Percentiles rank a stretch among this genome's conserved stretches.
Conservation (phyloP, 2,113 vertebrate species). For the Semicossyphus pulcher region DNA sequence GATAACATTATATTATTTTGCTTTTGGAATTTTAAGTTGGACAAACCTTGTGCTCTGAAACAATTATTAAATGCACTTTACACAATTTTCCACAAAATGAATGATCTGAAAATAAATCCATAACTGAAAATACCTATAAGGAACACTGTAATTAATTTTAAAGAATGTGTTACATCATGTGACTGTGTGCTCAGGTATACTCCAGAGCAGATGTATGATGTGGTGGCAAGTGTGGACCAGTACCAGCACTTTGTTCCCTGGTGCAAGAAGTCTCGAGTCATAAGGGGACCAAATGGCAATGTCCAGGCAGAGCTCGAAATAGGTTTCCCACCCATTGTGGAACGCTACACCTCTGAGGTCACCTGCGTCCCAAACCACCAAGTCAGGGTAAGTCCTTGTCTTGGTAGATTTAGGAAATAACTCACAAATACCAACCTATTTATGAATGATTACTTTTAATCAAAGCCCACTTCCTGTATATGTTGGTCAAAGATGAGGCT, state of each 20-base stretch:
- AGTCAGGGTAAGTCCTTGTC: conserved; percentile 76
- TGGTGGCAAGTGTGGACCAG: conserved; percentile 81
- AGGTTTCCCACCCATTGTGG: conserved; percentile 83
- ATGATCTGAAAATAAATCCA: too few relatives aligned
- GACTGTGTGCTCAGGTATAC: conserved; percentile 73
- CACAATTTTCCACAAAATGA: too few relatives aligned
- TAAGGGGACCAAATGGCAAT: conserved; percentile 39
- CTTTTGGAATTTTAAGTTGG: too few relatives aligned
- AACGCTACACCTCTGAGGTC: conserved; percentile 83
- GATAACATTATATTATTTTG: too few relatives aligned
- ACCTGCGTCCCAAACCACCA: conserved; percentile 79
- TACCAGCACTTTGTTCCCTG: conserved; percentile 86
- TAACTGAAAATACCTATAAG: too few relatives aligned
- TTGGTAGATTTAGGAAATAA: neutral
- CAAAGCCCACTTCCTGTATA: too few relatives aligned
- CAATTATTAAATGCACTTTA: too few relatives aligned
- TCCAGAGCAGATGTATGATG: conserved; percentile 81
- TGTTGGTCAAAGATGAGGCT: too few relatives aligned
- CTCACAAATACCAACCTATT: too few relatives aligned
- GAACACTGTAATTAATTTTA: too few relatives aligned
- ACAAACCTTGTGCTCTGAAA: too few relatives aligned
- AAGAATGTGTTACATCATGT: neutral
- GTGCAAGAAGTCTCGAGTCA: conserved; percentile 82
- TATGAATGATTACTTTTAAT: too few relatives aligned
- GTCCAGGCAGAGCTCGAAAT: conserved; percentile 81